Conservation (phyloP, 2,113 vertebrate genomes). For the Pelecanoides urinatrix region DNA sequence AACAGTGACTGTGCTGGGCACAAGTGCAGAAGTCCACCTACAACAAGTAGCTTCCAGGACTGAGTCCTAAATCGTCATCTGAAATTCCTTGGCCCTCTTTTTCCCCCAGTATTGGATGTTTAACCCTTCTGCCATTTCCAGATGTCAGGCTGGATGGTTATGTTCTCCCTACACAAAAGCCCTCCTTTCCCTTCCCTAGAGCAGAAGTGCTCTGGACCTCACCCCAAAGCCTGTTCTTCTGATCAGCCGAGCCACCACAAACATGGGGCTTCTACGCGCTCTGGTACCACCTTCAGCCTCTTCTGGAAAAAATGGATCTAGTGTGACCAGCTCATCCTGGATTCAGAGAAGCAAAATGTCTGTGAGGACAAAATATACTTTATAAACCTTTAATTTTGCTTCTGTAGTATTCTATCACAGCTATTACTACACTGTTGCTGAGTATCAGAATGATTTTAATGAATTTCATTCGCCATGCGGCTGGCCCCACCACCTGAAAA, state of each 20-base stretch:
- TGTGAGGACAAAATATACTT: conserved; percentile 11
- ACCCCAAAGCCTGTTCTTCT: neutral
- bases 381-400: neutral
- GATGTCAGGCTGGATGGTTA: neutral
- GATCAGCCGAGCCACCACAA: neutral
- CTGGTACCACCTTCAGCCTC: neutral
- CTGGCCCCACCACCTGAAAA: neutral
- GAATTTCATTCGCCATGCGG: neutral
- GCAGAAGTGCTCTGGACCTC: neutral
- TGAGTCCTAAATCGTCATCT: neutral
- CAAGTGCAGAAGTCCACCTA: neutral
- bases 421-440: neutral
- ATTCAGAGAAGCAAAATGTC: conserved; percentile 40
- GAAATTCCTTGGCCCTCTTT: neutral
- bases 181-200: neutral
- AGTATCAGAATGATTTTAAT: neutral
- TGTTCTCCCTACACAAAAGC: neutral
- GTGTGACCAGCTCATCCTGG: neutral
- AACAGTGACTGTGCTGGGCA: neutral
- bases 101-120: neutral
- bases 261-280: rapidly evolving
- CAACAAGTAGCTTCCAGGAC: neutral
- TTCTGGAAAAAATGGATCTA: neutral
- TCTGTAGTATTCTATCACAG: neutral
- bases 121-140: neutral